phyloP scores from a whole-genome alignment of 2,797 vertebrate species.

The Coregonus sp. region DNA sequence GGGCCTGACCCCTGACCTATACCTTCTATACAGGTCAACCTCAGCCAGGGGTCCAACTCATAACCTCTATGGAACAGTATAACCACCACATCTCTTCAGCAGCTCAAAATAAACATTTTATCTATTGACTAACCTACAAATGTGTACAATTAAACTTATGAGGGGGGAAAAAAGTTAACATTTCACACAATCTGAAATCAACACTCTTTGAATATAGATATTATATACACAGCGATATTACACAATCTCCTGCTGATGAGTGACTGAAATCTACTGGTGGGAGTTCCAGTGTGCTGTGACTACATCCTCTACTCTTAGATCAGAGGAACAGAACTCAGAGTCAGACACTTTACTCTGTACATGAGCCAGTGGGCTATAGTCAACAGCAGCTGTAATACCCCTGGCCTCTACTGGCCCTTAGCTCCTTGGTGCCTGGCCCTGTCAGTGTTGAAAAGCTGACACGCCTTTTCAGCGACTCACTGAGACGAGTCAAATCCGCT shows the following conservation, averaged over 20 bases:
- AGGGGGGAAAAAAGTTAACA: not conserved
- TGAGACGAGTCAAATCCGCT: conserved; percentile 8
- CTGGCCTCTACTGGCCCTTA: not conserved
- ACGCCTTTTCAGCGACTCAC: conserved; percentile 28
- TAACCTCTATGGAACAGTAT: no score
- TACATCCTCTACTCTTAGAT: not conserved
- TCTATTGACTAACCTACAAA: not conserved
- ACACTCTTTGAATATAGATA: not conserved
- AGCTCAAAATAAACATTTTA: not conserved
- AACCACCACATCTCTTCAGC: not conserved
- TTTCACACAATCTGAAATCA: not conserved
- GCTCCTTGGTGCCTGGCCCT: not conserved
- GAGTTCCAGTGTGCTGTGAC: not conserved
- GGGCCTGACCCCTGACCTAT: conserved; percentile 18
- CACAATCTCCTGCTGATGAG: not conserved
- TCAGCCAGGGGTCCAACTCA: not conserved
- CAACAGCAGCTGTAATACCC: not conserved
- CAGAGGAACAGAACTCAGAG: not conserved
- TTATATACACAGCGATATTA: no score
- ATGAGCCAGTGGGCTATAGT: not conserved
- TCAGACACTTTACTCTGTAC: not conserved
- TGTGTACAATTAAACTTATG: not conserved
- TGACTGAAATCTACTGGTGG: not conserved
- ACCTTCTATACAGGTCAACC: not conserved
- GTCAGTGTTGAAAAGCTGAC: conserved; percentile 15